A percentile compares a stretch with the other conserved stretches of the same genome.
phyloP scores from a whole-genome alignment of 2,888 invertebrate species.

The Muschampia plurimacula region DNA sequence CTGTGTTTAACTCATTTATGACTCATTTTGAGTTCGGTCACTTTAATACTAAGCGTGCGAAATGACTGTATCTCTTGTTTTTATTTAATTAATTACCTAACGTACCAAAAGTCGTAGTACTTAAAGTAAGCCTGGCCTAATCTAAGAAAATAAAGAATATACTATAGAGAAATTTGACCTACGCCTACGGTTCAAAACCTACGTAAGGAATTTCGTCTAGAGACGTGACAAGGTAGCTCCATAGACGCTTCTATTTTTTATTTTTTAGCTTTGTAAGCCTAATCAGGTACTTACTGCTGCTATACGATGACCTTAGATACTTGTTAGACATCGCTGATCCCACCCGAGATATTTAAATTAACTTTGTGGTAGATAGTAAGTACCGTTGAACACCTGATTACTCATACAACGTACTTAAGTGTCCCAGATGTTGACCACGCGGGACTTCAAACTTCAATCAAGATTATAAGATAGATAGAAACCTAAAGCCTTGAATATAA shows the following conservation, averaged over 20 bases:
- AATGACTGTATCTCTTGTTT: too few species aligned
- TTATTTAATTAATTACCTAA: too few species aligned
- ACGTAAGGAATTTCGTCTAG: not conserved
- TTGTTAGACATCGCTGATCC: constrained; percentile 57
- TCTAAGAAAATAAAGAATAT: too few species aligned
- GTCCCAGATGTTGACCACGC: constrained; percentile 86
- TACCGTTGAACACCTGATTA: constrained; percentile 90
- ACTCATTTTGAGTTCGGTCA: too few species aligned
- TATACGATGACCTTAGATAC: constrained; percentile 44
- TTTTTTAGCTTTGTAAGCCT: not conserved
- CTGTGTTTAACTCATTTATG: too few species aligned
- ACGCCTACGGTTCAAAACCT: too few species aligned
- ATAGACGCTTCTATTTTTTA: not conserved
- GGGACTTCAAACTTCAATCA: constrained; percentile 68
- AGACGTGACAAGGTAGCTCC: not conserved
- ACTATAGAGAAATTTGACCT: too few species aligned
- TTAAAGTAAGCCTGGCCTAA: too few species aligned
- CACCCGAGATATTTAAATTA: constrained; percentile 49
- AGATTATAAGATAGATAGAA: constrained; percentile 64
- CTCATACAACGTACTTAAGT: constrained; percentile 87
- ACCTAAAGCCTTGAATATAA: constrained; percentile 70
- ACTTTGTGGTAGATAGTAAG: constrained; percentile 75
- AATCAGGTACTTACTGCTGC: not conserved
- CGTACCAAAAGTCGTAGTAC: too few species aligned
- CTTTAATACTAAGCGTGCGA: too few species aligned